These are phyloP conservation scores for Cantharis nigra DNA, from an alignment of 2,888 invertebrate genomes.

Conservation along the genomic window DNA sequence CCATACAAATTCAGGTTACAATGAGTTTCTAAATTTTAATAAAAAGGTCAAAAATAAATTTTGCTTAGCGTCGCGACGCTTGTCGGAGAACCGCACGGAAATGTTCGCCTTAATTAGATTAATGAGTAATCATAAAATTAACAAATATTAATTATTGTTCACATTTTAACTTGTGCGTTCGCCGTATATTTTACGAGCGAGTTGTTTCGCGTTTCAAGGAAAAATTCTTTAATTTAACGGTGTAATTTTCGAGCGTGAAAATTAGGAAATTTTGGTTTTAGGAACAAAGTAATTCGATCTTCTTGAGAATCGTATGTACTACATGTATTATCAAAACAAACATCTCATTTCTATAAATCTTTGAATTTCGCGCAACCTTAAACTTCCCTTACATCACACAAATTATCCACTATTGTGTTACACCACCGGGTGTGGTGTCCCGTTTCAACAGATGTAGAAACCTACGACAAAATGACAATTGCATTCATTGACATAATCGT, in stretches of 20 bases:
- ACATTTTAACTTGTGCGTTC: neutral
- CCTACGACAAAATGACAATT: constrained; percentile 31
- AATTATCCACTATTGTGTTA: constrained; percentile 43
- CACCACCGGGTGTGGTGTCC: constrained; percentile 39
- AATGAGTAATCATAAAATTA: constrained; percentile 7
- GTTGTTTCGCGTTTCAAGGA: neutral
- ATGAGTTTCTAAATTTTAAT: neutral
- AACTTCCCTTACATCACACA: constrained; percentile 39
- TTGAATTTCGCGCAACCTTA: constrained; percentile 45
- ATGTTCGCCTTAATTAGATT: constrained; percentile 7
- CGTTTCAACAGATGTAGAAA: constrained; percentile 51
- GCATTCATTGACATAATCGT: constrained; percentile 37
- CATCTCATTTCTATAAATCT: constrained; percentile 39
- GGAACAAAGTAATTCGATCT: constrained; percentile 11
- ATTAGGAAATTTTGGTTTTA: neutral
- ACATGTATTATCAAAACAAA: constrained; percentile 42
- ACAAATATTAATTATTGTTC: constrained; percentile 1
- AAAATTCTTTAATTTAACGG: neutral
- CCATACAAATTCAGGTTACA: neutral
- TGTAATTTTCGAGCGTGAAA: neutral
- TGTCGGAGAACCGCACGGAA: neutral
- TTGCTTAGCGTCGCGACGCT: neutral
- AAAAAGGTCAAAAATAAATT: neutral
- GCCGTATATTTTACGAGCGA: neutral
- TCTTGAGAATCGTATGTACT: neutral